A percentile compares a stretch with the other conserved stretches of the same genome.
Conservation (phyloP, 1,140 invertebrate genomes). For the Ridgeia piscesae region DNA sequence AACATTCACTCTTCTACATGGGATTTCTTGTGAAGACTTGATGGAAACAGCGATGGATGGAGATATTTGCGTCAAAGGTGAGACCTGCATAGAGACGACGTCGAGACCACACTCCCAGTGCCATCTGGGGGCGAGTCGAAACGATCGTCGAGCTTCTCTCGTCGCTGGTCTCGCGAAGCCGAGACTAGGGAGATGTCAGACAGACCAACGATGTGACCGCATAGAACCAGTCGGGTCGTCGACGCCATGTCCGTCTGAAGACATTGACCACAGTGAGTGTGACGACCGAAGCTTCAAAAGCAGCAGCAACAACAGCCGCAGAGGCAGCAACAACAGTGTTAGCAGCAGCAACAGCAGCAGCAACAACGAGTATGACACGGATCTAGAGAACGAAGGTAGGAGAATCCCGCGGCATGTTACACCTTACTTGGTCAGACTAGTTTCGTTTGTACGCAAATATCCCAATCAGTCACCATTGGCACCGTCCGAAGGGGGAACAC, state of each 20-base stretch:
- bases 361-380: background rate
- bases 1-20: background rate
- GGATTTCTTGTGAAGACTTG: background rate
- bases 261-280: background rate
- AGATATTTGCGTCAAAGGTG: background rate
- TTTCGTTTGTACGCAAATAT: too few relatives aligned
- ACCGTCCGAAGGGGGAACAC: too few relatives aligned
- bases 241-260: background rate
- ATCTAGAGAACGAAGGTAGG: background rate
- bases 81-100: background rate
- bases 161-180: background rate
- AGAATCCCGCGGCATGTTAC: background rate
- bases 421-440: too few relatives aligned
- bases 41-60: background rate
- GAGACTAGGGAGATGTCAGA: background rate
- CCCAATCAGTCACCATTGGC: too few relatives aligned
- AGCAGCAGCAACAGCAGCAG: background rate
- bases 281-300: background rate
- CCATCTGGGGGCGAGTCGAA: background rate
- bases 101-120: background rate
- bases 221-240: background rate
- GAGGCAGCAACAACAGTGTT: too few relatives aligned
- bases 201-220: background rate
- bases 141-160: background rate
- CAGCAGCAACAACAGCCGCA: too few relatives aligned